These are phyloP conservation scores for Pelobates fuscus DNA, from an alignment of 2,113 vertebrate genomes.

Conservation along the genomic window DNA sequence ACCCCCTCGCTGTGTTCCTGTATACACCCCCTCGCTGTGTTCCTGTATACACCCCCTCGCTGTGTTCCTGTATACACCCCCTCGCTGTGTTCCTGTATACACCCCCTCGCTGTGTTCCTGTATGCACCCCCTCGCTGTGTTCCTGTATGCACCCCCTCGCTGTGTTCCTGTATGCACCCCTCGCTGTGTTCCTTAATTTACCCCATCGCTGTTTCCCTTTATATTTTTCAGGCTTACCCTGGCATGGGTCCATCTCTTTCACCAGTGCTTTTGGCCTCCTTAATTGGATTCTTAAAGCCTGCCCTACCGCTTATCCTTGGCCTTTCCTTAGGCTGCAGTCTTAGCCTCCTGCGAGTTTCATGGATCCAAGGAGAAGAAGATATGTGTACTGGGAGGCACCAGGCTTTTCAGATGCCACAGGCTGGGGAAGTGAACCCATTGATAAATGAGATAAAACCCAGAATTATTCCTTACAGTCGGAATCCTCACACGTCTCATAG, in stretches of 20 bases:
- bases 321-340: slow-evolving; percentile 89
- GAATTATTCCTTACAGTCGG: slow-evolving; percentile 90
- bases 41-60: too few species aligned
- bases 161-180: too few species aligned
- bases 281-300: slow-evolving; percentile 83
- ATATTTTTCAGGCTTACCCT: neutral
- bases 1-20: too few species aligned
- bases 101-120: too few species aligned
- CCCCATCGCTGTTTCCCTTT: too few species aligned
- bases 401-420: slow-evolving; percentile 62
- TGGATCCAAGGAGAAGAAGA: slow-evolving; percentile 83
- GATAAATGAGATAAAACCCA: slow-evolving; percentile 74
- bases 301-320: slow-evolving; percentile 89
- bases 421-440: slow-evolving; percentile 29
- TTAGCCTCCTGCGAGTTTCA: slow-evolving; percentile 89
- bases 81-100: too few species aligned
- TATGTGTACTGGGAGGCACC: slow-evolving; percentile 69
- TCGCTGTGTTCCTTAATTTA: too few species aligned
- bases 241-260: neutral
- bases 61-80: too few species aligned
- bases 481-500: slow-evolving; percentile 88
- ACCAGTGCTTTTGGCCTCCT: slow-evolving; percentile 78
- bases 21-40: too few species aligned
- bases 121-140: too few species aligned
- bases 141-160: too few species aligned